phyloP scores from a whole-genome alignment of 2,888 invertebrate species.

The Zeuzera pyrina region DNA sequence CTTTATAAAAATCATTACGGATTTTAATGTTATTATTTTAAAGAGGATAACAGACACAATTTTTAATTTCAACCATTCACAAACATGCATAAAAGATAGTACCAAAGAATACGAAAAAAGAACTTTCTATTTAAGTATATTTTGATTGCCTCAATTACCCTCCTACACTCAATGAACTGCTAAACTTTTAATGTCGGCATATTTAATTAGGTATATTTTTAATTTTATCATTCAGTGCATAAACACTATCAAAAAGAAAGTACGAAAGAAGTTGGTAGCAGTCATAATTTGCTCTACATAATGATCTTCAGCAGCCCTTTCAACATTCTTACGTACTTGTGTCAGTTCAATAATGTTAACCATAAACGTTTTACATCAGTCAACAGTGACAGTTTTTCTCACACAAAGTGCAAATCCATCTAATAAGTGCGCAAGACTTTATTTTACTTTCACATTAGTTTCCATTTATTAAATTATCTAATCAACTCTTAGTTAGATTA shows the following conservation, averaged over 20 bases:
- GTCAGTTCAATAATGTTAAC: too few relatives aligned
- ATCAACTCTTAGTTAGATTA: slow-evolving; percentile 25
- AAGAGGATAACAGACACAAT: slow-evolving; percentile 43
- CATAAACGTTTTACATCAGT: slow-evolving; percentile 21
- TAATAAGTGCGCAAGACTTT: slow-evolving; percentile 40
- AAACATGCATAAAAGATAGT: slow-evolving; percentile 7
- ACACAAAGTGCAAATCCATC: slow-evolving; percentile 42
- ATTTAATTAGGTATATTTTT: slow-evolving; percentile 15
- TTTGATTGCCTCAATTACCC: slow-evolving; percentile 38
- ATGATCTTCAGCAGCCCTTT: too few relatives aligned
- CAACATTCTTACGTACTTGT: too few relatives aligned
- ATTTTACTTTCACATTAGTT: slow-evolving; percentile 25
- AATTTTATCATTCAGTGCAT: slow-evolving; percentile 28
- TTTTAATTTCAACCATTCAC: neutral
- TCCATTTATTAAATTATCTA: slow-evolving; percentile 32
- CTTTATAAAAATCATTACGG: slow-evolving; percentile 25
- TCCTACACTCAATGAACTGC: slow-evolving; percentile 16
- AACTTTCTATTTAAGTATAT: slow-evolving; percentile 9
- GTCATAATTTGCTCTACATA: too few relatives aligned
- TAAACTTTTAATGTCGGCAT: slow-evolving; percentile 8
- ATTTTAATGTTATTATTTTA: slow-evolving; percentile 10
- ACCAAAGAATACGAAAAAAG: too few relatives aligned
- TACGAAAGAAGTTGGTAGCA: slow-evolving; percentile 36
- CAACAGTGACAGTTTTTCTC: slow-evolving; percentile 23
- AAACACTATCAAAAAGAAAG: slow-evolving; percentile 34